Conservation (phyloP, 2,797 vertebrate species). For the Sternotherus odoratus region DNA sequence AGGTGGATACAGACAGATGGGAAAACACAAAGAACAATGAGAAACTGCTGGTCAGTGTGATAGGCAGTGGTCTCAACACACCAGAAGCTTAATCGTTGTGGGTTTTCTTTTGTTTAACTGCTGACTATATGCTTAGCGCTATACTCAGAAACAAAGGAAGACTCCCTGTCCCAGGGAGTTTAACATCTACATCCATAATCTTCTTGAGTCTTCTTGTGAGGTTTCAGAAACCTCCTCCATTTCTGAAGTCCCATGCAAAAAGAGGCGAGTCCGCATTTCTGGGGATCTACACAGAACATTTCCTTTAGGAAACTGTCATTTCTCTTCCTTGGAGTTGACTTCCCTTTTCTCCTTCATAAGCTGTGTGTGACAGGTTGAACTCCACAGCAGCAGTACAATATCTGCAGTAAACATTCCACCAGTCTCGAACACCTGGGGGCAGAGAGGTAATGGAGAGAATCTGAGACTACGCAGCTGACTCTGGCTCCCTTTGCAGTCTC, state of each 20-base stretch:
- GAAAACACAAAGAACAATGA: neutral
- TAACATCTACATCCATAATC: neutral
- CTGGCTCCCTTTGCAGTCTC: neutral
- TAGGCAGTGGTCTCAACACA: neutral
- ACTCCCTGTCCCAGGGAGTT: constrained; percentile 1
- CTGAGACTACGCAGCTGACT: neutral
- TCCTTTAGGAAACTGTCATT: neutral
- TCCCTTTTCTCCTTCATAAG: neutral
- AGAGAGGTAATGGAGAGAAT: neutral
- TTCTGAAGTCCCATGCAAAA: neutral
- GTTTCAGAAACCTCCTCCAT: neutral
- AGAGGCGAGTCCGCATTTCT: neutral
- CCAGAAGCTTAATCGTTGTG: neutral
- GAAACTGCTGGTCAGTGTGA: neutral
- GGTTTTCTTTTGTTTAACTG: neutral
- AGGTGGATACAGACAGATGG: neutral
- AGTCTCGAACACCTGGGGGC: fast-evolving
- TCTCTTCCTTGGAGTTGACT: neutral
- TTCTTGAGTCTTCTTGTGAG: neutral
- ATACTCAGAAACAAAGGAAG: neutral
- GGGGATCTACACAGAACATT: neutral
- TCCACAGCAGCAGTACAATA: neutral
- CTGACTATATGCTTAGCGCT: neutral
- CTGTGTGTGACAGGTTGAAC: neutral
- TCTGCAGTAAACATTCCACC: neutral